Evolutionary conservation across 2,113 vertebrate genomes (phyloP), one percentile per base, ranked within the genome.

Genomic region (Percopsis transmontana): DNA sequence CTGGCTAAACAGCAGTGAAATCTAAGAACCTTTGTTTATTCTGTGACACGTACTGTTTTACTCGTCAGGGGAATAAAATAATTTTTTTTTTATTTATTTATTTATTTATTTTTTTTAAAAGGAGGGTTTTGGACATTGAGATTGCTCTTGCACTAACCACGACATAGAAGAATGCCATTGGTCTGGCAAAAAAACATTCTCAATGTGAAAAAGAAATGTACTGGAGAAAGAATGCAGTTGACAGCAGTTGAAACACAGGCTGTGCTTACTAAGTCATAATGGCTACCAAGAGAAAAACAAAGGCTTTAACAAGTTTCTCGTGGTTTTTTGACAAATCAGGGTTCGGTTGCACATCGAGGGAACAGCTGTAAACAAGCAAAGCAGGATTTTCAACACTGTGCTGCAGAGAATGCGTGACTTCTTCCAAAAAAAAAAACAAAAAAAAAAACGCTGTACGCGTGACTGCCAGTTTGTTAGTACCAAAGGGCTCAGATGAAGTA

Each of bases 361-460:
- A 68, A 57, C 72, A 53, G 68, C 77, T 83, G 80, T 27, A 59
- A 89, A 83, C 57, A 62, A 62, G 73, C 79, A 77, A 85, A 76
- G 55, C 70, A 47, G 42, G 62, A 67, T 62, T 11, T 74, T 39
- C 2, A 62, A 56, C 38, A 20, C 24, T 0, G 38, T 38, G 50
- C 59, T 41, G 40, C 40, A 41, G 40, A 54, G 53, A 19, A 66
- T 27, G 45, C 27, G n/a, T 45, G 42, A 58, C 51, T 38, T 77
- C 75, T 74, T 79, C 70, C 8, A 9, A 47, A 61, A 38, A 47
- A 33, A 12, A 18, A 33, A n/a, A 62, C 15, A 78, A 58, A 62
- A 53, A 76, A 73, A 39, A 18, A 57, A 70, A n/a, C n/a, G n/a
- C n/a, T n/a, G n/a, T n/a, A 59, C 6, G 13, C 38, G 20, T 66